Conservation (phyloP, 2,797 vertebrate species). For the Stomatorhinus walkeri region DNA sequence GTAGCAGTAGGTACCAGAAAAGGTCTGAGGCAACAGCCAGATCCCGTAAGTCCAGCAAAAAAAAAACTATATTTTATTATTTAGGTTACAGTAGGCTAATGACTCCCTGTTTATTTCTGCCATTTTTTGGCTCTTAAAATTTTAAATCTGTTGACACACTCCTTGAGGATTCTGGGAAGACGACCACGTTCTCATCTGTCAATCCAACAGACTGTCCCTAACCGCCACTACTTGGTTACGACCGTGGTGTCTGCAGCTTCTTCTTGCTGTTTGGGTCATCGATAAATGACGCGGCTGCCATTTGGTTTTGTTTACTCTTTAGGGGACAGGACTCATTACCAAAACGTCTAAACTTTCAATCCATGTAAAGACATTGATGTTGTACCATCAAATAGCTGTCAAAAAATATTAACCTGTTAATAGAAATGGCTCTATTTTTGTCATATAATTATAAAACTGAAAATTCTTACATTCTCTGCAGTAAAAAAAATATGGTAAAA, state of each 20-base stretch:
- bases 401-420: not conserved
- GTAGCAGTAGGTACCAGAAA: not conserved
- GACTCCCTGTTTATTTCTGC: not conserved
- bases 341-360: not conserved
- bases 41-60: not conserved
- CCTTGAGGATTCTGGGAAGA: not conserved
- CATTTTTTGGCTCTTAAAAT: not conserved
- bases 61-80: not conserved
- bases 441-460: not conserved
- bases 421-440: not conserved
- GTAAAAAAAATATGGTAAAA: not conserved
- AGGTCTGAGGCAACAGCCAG: not conserved
- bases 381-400: not conserved
- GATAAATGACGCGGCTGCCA: not conserved
- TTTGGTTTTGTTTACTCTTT: not conserved
- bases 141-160: not conserved
- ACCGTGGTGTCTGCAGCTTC: too few relatives aligned
- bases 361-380: not conserved
- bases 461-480: not conserved
- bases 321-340: not conserved
- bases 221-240: not conserved
- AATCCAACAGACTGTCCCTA: not conserved
- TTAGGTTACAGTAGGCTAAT: not conserved
- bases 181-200: not conserved
- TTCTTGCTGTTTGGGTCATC: not conserved